Percentiles rank a stretch among this genome's conserved stretches.
Conservation (phyloP, 2,888 invertebrate genomes). For the Alviniconcha strummeri region DNA sequence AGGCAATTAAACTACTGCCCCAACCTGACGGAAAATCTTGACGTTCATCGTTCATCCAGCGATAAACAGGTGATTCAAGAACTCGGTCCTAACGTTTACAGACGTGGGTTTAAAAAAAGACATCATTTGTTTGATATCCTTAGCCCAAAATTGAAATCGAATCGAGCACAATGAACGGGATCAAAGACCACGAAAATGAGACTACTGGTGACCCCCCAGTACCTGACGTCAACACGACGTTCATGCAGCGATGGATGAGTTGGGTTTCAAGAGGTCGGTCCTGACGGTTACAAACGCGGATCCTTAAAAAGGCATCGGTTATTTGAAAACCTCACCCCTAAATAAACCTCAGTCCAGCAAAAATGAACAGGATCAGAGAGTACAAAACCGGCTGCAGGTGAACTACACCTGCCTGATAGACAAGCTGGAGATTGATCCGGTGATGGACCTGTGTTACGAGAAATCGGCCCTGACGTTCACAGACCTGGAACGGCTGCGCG, state of each 20-base stretch:
- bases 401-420: constrained; percentile 9
- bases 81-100: no score
- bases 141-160: no score
- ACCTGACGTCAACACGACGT: no score
- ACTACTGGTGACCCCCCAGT: no score
- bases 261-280: background rate
- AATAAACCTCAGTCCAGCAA: background rate
- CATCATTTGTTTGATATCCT: no score
- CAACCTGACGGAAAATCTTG: no score
- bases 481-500: constrained; percentile 18
- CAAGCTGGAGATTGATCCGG: constrained; percentile 18
- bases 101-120: no score
- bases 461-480: constrained; percentile 1
- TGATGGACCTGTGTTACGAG: constrained; percentile 14
- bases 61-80: no score
- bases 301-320: background rate
- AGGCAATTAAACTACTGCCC: no score
- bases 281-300: background rate
- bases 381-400: constrained; percentile 11
- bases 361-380: constrained; percentile 5
- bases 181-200: no score
- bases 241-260: background rate
- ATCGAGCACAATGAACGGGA: no score
- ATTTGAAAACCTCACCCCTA: background rate
- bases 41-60: no score